A percentile compares a stretch with the other conserved stretches of the same genome.
These are phyloP conservation scores for Cephalopterus ornatus DNA, from an alignment of 2,113 vertebrate genomes.

Conservation along the genomic window DNA sequence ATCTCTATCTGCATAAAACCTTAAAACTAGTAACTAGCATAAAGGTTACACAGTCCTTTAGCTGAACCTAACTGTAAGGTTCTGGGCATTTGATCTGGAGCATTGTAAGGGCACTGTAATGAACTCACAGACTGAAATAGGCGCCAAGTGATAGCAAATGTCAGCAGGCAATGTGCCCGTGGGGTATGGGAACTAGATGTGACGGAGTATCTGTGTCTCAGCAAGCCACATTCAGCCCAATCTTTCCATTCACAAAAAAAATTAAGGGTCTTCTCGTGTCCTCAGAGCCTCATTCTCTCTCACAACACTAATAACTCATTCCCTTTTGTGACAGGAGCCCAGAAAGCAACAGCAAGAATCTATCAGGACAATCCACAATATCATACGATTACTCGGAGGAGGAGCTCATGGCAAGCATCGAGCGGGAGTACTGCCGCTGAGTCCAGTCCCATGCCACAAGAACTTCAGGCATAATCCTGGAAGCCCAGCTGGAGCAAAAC, in stretches of 20 bases:
- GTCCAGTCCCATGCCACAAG: rapidly evolving
- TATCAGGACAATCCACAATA: not conserved
- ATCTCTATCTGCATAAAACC: not conserved
- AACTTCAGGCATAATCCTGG: not conserved
- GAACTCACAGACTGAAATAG: not conserved
- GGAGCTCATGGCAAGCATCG: slow-evolving; percentile 81
- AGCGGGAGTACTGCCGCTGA: slow-evolving; percentile 73
- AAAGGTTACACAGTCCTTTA: not conserved
- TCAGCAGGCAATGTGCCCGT: not conserved
- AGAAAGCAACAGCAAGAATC: not conserved
- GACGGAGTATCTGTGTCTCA: not conserved
- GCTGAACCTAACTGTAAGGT: not conserved
- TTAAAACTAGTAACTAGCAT: not conserved
- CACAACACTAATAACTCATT: not conserved
- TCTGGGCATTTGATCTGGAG: not conserved
- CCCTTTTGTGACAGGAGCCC: slow-evolving; percentile 39
- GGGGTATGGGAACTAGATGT: not conserved
- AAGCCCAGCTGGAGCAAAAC: not conserved
- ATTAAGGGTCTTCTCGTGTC: not conserved
- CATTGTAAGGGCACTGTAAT: not conserved
- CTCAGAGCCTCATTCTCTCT: not conserved
- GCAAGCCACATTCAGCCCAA: not conserved
- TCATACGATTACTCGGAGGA: slow-evolving; percentile 71
- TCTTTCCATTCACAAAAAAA: slow-evolving; percentile 11
- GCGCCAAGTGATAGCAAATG: not conserved